Percentiles rank a stretch among this genome's conserved stretches.
Evolutionary conservation across 2,113 vertebrate species (phyloP).

Genomic region (Cyprinodon brontotheroides): DNA sequence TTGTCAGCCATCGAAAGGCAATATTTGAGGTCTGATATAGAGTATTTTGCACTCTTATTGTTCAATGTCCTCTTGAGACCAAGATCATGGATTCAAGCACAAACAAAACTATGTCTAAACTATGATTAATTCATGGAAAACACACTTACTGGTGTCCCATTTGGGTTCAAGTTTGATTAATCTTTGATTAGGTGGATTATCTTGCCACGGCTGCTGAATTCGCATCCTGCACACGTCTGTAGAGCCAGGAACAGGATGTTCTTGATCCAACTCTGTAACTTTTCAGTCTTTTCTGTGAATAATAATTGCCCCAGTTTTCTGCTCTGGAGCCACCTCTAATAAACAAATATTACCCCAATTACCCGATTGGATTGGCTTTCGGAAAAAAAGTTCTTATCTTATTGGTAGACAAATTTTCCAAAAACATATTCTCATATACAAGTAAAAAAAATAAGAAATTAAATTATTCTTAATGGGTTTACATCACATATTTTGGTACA

Average conservation of each 20-base stretch:
- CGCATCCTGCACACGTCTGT: not conserved
- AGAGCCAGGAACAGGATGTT: not conserved
- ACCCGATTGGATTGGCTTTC: no score
- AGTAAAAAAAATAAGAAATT: no score
- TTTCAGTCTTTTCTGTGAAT: slow-evolving; percentile 13
- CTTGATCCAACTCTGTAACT: not conserved
- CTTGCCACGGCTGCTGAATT: no score
- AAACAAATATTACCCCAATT: no score
- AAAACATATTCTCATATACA: no score
- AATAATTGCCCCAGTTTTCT: not conserved
- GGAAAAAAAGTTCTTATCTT: no score
- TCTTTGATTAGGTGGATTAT: no score
- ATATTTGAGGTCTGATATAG: not conserved
- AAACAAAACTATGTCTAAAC: not conserved
- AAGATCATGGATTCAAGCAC: not conserved
- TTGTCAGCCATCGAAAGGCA: no score
- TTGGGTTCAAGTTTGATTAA: no score
- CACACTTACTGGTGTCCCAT: not conserved
- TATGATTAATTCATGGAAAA: not conserved
- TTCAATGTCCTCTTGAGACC: not conserved
- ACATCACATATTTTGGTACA: no score
- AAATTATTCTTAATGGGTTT: no score
- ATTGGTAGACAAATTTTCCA: no score
- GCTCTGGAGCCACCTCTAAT: not conserved
- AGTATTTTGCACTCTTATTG: not conserved